phyloP scores from a whole-genome alignment of 1,140 invertebrate species.

The Diabrotica undecimpunctata region DNA sequence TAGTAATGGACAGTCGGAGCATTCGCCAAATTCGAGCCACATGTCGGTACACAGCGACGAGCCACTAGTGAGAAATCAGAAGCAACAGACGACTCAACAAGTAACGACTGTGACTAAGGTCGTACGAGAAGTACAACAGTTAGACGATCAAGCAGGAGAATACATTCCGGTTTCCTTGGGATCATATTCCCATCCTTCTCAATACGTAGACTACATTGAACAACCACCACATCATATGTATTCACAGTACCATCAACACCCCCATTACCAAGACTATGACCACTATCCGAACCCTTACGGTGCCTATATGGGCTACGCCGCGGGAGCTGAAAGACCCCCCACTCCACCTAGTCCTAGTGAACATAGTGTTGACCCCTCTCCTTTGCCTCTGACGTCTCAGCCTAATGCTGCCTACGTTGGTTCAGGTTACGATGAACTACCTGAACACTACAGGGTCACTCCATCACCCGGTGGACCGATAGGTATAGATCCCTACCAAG shows the following conservation, averaged over 20 bases:
- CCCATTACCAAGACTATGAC: slow-evolving; percentile 58
- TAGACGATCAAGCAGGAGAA: slow-evolving; percentile 55
- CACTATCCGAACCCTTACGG: slow-evolving; percentile 54
- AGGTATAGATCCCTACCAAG: slow-evolving; percentile 47
- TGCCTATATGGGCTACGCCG: slow-evolving; percentile 48
- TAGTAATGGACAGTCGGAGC: slow-evolving; percentile 52
- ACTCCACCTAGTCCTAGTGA: slow-evolving; percentile 59
- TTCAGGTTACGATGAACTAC: slow-evolving; percentile 56
- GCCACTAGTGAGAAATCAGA: slow-evolving; percentile 48
- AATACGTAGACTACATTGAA: slow-evolving; percentile 49
- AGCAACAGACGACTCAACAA: slow-evolving; percentile 52
- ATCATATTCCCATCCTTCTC: slow-evolving; percentile 43
- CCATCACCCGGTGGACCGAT: slow-evolving; percentile 63
- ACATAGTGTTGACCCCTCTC: slow-evolving; percentile 58
- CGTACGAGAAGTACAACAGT: slow-evolving; percentile 55
- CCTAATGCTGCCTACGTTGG: slow-evolving; percentile 43
- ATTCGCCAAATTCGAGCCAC: slow-evolving; percentile 51
- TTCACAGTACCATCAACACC: slow-evolving; percentile 47
- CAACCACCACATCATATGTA: slow-evolving; percentile 48
- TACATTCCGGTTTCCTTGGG: slow-evolving; percentile 48
- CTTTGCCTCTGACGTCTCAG: slow-evolving; percentile 49
- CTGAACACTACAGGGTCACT: slow-evolving; percentile 69
- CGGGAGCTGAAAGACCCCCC: slow-evolving; percentile 52
- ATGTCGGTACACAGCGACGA: slow-evolving; percentile 51
- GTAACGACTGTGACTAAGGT: slow-evolving; percentile 58